Base-by-base conservation (phyloP, 2,888 invertebrate species). In the Lasioglossum figueresi region DNA sequence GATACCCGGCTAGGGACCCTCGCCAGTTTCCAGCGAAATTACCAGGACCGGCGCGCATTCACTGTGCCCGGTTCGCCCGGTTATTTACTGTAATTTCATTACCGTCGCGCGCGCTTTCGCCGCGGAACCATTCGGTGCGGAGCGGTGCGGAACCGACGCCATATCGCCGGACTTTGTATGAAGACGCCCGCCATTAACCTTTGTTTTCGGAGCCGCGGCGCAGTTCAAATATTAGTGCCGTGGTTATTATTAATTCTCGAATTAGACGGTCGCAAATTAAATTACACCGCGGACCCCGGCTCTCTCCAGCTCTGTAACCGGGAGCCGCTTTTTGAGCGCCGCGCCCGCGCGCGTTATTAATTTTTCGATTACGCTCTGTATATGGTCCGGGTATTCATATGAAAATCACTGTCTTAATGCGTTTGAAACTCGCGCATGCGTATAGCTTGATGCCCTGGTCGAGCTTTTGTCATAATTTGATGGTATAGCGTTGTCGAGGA, bases 11-110 rank as follows among this genome's bases (percentile, higher is more conserved):
- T 88, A 86, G 89, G 87, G 86, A 89, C 87, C 81, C 87, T 88
- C 88, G 89, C 89, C 91, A 89, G 91, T 90, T 91, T 83, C 86
- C 81, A 85, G 88, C 88, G 82, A 90, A 88, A 90, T 90, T 91
- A 88, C 89, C 83, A 71, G 79, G 84, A 82, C 79, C 85, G 56
- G 45, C 68, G 71, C 56, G 78, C 76, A 79, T 75, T 71, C 63
- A 48, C 71, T 52, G 56, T 66, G 34, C 66, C 31, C 34, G 34
- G 63, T 19, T 34, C 72, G 52, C 37, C 59, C 63, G 74, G 82
- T 89, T 89, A 88, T 88, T 88, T 88, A 88, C 89, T 79, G 89
- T 89, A 88, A 88, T 87, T 89, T 88, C 87, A 84, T 89, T 88
- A 89, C 81, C 80, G 68, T n/a, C 52, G 52, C 48, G 79, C 80